Evolutionary conservation across 2,888 invertebrate species (phyloP), one percentile per base, ranked within the genome.

Genomic region (Standfussiana lucernea): DNA sequence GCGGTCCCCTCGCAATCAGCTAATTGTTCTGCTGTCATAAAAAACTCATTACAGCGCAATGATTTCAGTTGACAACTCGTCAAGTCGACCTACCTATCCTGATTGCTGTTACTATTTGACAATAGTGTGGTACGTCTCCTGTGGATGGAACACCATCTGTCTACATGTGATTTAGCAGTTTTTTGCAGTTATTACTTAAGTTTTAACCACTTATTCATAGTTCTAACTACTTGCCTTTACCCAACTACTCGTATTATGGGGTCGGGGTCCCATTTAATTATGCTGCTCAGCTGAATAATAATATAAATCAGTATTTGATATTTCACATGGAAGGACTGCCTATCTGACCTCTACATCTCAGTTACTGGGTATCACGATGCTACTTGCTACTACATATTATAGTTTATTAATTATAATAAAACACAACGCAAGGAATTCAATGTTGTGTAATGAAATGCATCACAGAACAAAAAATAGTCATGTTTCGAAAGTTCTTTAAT

Each of bases 11-110:
- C 68, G 59, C 75, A 66, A 75, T 73, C 73, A 72, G 47, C 68
- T 74, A 77, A 77, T 82, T 77, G 82, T 78, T 62, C 72, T 59
- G 78, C 37, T 21, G 72, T 68, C 82, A 71, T 84, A 84, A 78
- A 74, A 75, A 81, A 70, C 77, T 62, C 78, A 75, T 84, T 73
- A 77, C 56, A 53, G 35, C 65, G 61, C 72, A 79, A 79, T 83
- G 83, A 65, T 83, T 72, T 62, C 50, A 72, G 73, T 67, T 59
- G 62, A 35, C 62, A 83, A 53, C 67, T 83, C 67, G 67, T 72
- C 62, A 83, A 59, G 62, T 82, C 62, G 62, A 28, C 75, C 64
- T 67, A 45, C 74, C 78, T 61, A 53, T 59, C 40, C 65, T 50
- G 77, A 50, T 72, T 53, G 72, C 69, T 64, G 79, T 71, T 66